Evolutionary conservation across 2,888 invertebrate genomes (phyloP).

Genomic region (Exephanes ischioxanthus): DNA sequence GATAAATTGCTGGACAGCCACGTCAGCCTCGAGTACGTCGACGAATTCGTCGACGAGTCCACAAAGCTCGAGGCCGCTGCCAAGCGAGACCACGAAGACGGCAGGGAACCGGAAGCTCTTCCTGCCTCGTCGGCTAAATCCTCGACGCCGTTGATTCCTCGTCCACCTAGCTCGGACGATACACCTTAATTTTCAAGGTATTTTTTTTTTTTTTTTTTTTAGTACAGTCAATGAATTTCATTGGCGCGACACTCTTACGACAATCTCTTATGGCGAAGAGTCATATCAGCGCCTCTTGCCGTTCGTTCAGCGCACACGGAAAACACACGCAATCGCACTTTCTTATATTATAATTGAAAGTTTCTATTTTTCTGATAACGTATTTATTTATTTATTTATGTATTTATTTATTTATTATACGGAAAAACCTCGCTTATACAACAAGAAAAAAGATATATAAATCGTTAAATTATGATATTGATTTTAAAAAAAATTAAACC

Average conservation of each 20-base stretch:
- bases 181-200: conserved; percentile 20
- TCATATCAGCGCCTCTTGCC: conserved; percentile 23
- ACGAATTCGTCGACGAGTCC: conserved; percentile 26
- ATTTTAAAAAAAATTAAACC: conserved; percentile 8
- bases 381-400: too few relatives aligned
- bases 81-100: conserved; percentile 6
- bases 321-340: too few relatives aligned
- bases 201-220: not conserved
- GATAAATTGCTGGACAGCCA: conserved; percentile 25
- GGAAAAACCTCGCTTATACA: too few relatives aligned
- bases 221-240: not conserved
- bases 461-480: too few relatives aligned
- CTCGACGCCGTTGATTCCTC: conserved; percentile 13
- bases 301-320: not conserved
- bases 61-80: not conserved
- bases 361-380: not conserved
- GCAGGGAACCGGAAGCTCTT: conserved; percentile 9
- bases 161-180: not conserved
- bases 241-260: conserved; percentile 69
- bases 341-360: too few relatives aligned
- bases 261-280: conserved; percentile 78
- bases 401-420: too few relatives aligned
- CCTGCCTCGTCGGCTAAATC: conserved; percentile 1
- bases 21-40: conserved; percentile 52
- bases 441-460: too few relatives aligned